phyloP scores from a whole-genome alignment of 2,888 invertebrate species.

The Actias luna region DNA sequence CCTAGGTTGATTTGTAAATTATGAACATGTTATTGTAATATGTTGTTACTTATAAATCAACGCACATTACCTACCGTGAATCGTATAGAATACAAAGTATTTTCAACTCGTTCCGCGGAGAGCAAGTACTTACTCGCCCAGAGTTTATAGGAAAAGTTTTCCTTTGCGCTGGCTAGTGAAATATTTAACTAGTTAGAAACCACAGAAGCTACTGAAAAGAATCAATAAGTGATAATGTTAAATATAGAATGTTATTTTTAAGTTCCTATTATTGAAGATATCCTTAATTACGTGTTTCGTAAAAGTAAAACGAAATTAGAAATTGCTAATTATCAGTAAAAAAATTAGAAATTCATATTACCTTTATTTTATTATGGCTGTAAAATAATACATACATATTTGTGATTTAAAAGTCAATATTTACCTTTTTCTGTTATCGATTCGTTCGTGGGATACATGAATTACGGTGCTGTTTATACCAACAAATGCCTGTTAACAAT shows the following conservation, averaged over 20 bases:
- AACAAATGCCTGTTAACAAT: too few relatives aligned
- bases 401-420: too few relatives aligned
- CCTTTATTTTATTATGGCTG: too few relatives aligned
- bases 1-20: neutral
- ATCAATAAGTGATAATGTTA: conserved; percentile 34
- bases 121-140: conserved; percentile 29
- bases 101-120: conserved; percentile 43
- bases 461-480: too few relatives aligned
- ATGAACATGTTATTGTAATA: neutral
- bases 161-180: conserved; percentile 47
- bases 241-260: neutral
- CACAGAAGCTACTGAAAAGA: conserved; percentile 35
- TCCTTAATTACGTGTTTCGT: too few relatives aligned
- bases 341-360: too few relatives aligned
- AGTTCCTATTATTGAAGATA: neutral
- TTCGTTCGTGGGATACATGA: too few relatives aligned
- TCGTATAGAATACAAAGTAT: conserved; percentile 41
- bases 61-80: neutral
- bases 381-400: too few relatives aligned
- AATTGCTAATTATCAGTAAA: too few relatives aligned
- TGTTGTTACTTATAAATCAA: neutral
- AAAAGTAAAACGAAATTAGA: too few relatives aligned
- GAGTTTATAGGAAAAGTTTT: conserved; percentile 47
- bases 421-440: too few relatives aligned
- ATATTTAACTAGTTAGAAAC: conserved; percentile 57